A percentile compares a stretch with the other conserved stretches of the same genome.
Conservation (phyloP, 1,140 invertebrate genomes). For the Zeugodacus cucurbitae region DNA sequence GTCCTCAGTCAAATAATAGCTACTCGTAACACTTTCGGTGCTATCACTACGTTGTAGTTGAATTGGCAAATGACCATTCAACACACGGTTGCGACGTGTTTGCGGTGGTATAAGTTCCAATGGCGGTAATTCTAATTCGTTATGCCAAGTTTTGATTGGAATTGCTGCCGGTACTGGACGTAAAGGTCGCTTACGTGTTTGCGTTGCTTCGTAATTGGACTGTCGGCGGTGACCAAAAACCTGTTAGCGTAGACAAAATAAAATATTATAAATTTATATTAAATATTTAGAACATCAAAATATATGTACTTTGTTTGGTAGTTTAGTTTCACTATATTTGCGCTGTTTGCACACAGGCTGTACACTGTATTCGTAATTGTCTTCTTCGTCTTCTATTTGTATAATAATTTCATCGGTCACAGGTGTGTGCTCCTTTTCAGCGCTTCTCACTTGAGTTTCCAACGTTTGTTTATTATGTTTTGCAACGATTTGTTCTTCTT, state of each 20-base stretch:
- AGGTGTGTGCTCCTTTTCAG: neutral
- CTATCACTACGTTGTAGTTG: neutral
- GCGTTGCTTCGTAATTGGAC: neutral
- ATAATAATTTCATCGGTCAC: neutral
- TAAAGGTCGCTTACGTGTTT: neutral
- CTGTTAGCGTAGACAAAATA: neutral
- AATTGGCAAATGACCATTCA: conserved; percentile 1
- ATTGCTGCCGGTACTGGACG: conserved; percentile 44
- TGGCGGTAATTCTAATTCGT: neutral
- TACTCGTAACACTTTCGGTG: neutral
- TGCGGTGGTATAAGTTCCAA: neutral
- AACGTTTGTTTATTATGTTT: neutral
- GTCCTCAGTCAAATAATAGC: neutral
- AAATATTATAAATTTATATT: neutral
- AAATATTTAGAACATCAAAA: neutral
- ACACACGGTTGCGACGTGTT: neutral
- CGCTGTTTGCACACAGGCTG: conserved; percentile 34
- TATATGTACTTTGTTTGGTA: neutral
- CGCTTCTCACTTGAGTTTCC: neutral
- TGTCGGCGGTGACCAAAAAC: neutral
- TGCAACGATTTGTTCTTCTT: neutral
- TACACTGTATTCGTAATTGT: conserved; percentile 43
- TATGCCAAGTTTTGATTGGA: conserved; percentile 25
- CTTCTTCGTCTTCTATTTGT: conserved; percentile 41
- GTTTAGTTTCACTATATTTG: neutral